These are phyloP conservation scores for Drosophila trapezifrons DNA, from an alignment of 1,140 invertebrate genomes.

Conservation along the genomic window DNA sequence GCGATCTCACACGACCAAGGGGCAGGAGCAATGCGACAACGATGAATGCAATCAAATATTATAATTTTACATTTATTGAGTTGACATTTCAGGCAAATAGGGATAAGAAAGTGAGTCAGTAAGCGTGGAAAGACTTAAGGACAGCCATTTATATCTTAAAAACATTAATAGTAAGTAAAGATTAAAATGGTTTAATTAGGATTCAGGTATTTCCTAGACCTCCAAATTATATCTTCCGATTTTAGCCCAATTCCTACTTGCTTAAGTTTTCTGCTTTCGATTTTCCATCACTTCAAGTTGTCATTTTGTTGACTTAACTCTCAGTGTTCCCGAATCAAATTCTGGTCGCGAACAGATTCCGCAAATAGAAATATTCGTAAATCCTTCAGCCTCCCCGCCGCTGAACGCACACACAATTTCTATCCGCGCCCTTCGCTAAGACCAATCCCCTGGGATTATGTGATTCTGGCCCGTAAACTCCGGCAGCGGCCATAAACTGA, in stretches of 20 bases:
- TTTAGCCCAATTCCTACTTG: neutral
- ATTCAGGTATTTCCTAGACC: too few species aligned
- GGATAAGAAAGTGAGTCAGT: neutral
- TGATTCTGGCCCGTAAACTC: slow-evolving; percentile 64
- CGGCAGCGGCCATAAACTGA: slow-evolving; percentile 64
- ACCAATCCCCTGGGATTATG: slow-evolving; percentile 72
- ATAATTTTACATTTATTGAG: neutral
- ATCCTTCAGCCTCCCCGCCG: neutral
- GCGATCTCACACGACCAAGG: slow-evolving; percentile 20
- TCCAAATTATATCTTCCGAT: too few species aligned
- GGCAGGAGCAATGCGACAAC: too few species aligned
- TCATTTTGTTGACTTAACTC: slow-evolving; percentile 1
- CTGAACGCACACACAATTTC: slow-evolving; percentile 13
- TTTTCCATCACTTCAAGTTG: neutral
- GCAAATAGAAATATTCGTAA: slow-evolving; percentile 25
- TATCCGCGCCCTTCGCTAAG: slow-evolving; percentile 47
- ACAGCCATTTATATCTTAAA: too few species aligned
- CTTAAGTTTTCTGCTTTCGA: neutral
- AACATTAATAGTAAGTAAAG: too few species aligned
- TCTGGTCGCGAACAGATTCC: slow-evolving; percentile 15
- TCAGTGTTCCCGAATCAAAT: neutral
- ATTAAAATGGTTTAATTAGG: too few species aligned
- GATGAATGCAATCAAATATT: neutral
- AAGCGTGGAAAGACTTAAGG: neutral
- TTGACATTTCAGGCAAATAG: neutral